Evolutionary conservation across 2,888 invertebrate genomes (phyloP), one percentile per base, ranked within the genome.

Genomic region (Tanypteryx hageni): DNA sequence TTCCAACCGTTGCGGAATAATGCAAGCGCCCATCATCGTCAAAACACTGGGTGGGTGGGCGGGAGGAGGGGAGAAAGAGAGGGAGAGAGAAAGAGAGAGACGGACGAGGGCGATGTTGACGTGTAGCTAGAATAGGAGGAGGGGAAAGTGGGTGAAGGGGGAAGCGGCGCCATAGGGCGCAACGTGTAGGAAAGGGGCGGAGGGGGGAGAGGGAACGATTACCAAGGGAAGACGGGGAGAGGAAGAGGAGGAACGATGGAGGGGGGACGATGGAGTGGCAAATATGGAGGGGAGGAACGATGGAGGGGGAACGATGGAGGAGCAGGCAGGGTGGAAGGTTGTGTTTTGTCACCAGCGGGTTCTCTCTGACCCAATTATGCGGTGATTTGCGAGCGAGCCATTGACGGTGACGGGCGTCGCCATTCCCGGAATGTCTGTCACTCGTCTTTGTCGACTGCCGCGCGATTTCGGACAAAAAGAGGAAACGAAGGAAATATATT

Each of bases 351-450:
- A 83, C 18, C 31, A 57, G 83, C 56, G 57, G 16, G 56, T 56
- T 57, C 18, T 57, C 83, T 83, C 56, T 64, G 86, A 86, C 86
- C 86, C 86, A 86, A 86, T 86, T 61, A 64, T 86, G 59, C 86
- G 86, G 86, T 86, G 86, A 86, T 61, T 86, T 86, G 86, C 61
- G 31, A 16, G 86, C 61, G 31, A 16, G 16, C 58, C 85, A 85
- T 85, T 85, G 56, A 85, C 22, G 57, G 58, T 85, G 85, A 86
- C 85, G 85, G 58, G 14, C 44, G 27, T 22, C 58, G 58, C n/a
- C 86, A 58, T 57, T 86, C 59, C 31, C 86, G 89, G 86, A 64
- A 61, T 86, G 61, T 64, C 89, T n/a, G 64, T 64, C 86, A 61
- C 86, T 86, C 86, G 14, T 84, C 84, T 11, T 31, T 86, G 13